Base-by-base conservation (phyloP, 2,797 vertebrate species). In the Acomys russatus region DNA sequence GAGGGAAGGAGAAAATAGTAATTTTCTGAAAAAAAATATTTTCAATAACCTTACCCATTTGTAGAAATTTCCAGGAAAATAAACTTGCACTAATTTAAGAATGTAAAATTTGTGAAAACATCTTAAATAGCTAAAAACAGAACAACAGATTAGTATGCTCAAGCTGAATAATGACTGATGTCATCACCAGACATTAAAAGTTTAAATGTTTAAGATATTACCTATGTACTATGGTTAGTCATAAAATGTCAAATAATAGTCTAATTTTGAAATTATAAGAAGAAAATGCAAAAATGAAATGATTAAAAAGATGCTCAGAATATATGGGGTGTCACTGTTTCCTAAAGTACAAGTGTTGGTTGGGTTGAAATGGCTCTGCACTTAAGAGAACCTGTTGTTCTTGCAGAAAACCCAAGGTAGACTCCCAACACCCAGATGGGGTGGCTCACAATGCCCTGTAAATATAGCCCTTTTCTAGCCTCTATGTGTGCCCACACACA, bases 41-140 rank as follows among this genome's bases (percentile, higher is more conserved):
- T 87, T 94, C 25, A 97, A 74, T 63, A 70, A 23, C 18, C 0
- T 78, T 87, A 80, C 30, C 70, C 56, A 88, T 23, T 1, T 91
- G 35, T 91, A 61, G n/a, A 95, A 95, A 83, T 6, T 7, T 30
- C 82, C 33, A 94, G 82, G 2, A 87, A 79, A 93, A 71, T 18
- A 94, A 82, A 63, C 9, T 18, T 73, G 7, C 3, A 70, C 90
- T 78, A 83, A 74, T 63, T 92, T 64, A 92, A 83, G 85, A 20
- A 84, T 71, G 49, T 61, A 95, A 64, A 74, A 80, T 71, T 70
- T 92, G 59, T 18, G 4, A 7, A 92, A 95, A 90, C 20, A 82
- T 74, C 11, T 73, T 86, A 88, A 89, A 92, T 85, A 23, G 25
- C 38, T 35, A 86, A 63, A 23, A 74, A 85, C 8, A 94, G 23